Base-by-base conservation (phyloP, 2,797 vertebrate species). In the Gorsachius magnificus region DNA sequence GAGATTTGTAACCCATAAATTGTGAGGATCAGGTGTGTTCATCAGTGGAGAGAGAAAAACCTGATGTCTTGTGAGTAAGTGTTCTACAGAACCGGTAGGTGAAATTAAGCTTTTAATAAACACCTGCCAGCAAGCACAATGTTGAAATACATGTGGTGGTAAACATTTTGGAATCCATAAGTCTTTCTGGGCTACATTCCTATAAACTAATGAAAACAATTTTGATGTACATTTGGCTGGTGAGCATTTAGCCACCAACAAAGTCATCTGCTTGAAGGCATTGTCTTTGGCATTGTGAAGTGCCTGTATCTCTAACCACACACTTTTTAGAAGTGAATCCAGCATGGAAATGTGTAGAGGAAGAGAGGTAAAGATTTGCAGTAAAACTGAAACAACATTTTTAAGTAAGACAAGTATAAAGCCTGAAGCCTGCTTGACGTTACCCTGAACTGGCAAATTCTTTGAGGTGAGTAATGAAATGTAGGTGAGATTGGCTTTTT, bases 111-210 rank as follows among this genome's bases (percentile, higher is more conserved):
- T 92, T 94, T 87, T 58, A 82, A 79, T 86, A 84, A 95, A 69
- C 50, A 35, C 58, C 64, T 96, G 74, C 53, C 46, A 51, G 48
- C 24, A 93, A 74, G 65, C 22, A 74, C n/a, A 78, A 14, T 57
- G 17, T 77, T 71, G 70, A 65, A 61, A 65, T 74, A 45, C 16
- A 36, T 5, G 9, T 54, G 33, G 21, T 36, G 16, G 70, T 88
- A 96, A 72, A 72, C 28, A 81, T 65, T 86, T 87, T 84, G n/a
- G 56, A 93, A 94, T 83, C 83, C 29, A 3, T 82, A 90, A 77
- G 48, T 70, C 70, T 89, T 93, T 79, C 48, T 76, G 64, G 77
- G 36, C 48, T 87, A n/a, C 35, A 58, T 93, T 95, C 48, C 51
- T 90, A 16, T 74, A 93, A 88, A 60, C 17, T 57, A 84, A 77